Base-by-base conservation (phyloP, 2,888 invertebrate genomes). In the Anthrax anthrax region DNA sequence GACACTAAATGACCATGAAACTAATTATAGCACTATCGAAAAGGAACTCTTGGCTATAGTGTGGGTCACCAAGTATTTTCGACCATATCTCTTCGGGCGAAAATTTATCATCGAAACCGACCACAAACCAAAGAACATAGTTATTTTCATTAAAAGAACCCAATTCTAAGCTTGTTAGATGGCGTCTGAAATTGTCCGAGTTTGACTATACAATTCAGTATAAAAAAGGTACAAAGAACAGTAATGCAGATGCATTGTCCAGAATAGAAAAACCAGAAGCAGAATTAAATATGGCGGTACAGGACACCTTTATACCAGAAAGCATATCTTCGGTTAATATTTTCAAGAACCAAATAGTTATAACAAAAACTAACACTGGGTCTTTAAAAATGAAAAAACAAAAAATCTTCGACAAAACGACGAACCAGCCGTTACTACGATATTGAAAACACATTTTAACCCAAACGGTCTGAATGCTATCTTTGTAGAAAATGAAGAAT, bases 71-170 rank as follows among this genome's bases (percentile, higher is more conserved):
- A 59, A 61, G 51, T 56, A 60, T 39, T 62, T 62, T 29, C 34
- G 60, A 18, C 60, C 58, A 1, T 62, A 62, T 19, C 13, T 63
- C 4, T 60, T 58, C 19, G 61, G 60, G 2, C 51, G 52, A 27
- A 56, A 56, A 43, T 65, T 67, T 29, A 57, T 47, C 0, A 61
- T 67, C 1, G 55, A 59, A 4, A 67, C 62, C 1, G 66, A 68
- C 42, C 65, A 67, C 46, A 51, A 58, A 44, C 61, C 63, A 1
- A 44, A 65, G 4, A 54, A 52, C n/a, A 2, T 65, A 61, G 60
- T 43, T 65, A 0, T 58, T 62, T 55, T 56, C 51, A 0, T 34
- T 62, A 1, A 64, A 64, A 52, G n/a, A n/a, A n/a, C n/a, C n/a
- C n/a, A n/a, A n/a, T n/a, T n/a, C n/a, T n/a, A n/a, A n/a, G n/a